Conservation (phyloP, 2,113 vertebrate genomes). For the Mirza zaza region DNA sequence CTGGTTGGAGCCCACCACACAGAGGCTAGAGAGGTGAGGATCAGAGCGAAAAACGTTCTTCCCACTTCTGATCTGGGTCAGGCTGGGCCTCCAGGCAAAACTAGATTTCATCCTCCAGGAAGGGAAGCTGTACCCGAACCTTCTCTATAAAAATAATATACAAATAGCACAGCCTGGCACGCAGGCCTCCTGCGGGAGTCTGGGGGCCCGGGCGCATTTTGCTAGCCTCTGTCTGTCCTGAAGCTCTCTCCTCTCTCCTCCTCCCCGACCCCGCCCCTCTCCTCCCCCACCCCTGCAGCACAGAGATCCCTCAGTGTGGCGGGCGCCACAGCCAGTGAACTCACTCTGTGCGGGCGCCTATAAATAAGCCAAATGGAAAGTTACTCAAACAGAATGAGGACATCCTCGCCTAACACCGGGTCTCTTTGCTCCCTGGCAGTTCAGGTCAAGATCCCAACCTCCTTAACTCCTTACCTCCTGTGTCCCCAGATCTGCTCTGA, state of each 20-base stretch:
- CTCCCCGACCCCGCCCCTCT: background rate
- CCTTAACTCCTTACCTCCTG: too few relatives aligned
- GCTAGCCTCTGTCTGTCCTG: too few relatives aligned
- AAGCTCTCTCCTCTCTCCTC: background rate
- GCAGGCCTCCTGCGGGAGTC: background rate
- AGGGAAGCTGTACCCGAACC: background rate
- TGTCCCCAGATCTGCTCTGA: background rate
- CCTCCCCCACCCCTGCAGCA: background rate
- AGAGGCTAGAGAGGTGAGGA: background rate
- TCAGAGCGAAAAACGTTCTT: background rate
- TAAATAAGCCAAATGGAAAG: conserved; percentile 37
- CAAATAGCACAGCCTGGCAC: background rate
- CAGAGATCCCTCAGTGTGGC: background rate
- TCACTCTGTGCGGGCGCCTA: background rate
- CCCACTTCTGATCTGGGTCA: background rate
- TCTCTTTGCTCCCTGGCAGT: background rate
- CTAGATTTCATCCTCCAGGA: background rate
- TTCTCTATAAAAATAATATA: background rate
- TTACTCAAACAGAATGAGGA: background rate
- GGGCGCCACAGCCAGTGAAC: background rate
- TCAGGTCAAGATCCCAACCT: background rate
- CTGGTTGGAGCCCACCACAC: background rate
- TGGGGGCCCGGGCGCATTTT: accelerated
- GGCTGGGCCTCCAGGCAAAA: background rate
- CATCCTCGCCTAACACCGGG: background rate